Percentiles rank a stretch among this genome's conserved stretches.
Evolutionary conservation across 2,797 vertebrate genomes (phyloP).

Genomic region (Antennarius maculatus): DNA sequence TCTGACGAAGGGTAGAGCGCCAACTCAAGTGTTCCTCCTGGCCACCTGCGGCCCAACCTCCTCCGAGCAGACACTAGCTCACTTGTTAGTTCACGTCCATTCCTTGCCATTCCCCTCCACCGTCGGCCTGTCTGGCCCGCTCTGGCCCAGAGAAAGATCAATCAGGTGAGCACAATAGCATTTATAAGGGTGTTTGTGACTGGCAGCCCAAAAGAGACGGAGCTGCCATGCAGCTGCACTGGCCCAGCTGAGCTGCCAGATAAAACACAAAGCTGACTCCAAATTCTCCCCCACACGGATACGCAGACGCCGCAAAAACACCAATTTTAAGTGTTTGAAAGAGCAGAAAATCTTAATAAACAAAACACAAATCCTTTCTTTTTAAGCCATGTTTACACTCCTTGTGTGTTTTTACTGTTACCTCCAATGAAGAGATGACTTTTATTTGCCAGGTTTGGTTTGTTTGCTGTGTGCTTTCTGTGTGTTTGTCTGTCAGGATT

Average conservation of each 20-base stretch:
- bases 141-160: slow-evolving; percentile 77
- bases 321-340: not conserved
- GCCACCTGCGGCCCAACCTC: slow-evolving; percentile 83
- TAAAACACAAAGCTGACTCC: slow-evolving; percentile 71
- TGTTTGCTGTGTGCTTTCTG: too few species aligned
- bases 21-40: slow-evolving; percentile 78
- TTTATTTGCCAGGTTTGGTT: too few species aligned
- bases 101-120: slow-evolving; percentile 70
- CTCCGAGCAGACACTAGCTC: slow-evolving; percentile 74
- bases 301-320: slow-evolving; percentile 5
- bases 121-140: slow-evolving; percentile 76
- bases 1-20: slow-evolving; percentile 69
- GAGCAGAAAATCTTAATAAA: slow-evolving; percentile 1
- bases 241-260: slow-evolving; percentile 77
- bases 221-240: slow-evolving; percentile 80
- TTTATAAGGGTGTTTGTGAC: slow-evolving; percentile 80
- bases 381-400: not conserved
- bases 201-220: slow-evolving; percentile 65
- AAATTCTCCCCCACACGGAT: slow-evolving; percentile 25
- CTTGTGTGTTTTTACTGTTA: not conserved
- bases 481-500: too few species aligned
- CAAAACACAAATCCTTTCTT: not conserved
- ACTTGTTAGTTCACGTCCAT: slow-evolving; percentile 78
- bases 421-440: not conserved
- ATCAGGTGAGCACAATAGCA: slow-evolving; percentile 83